Base-by-base conservation (phyloP, 2,888 invertebrate species). In the Pseudococcus longispinus region DNA sequence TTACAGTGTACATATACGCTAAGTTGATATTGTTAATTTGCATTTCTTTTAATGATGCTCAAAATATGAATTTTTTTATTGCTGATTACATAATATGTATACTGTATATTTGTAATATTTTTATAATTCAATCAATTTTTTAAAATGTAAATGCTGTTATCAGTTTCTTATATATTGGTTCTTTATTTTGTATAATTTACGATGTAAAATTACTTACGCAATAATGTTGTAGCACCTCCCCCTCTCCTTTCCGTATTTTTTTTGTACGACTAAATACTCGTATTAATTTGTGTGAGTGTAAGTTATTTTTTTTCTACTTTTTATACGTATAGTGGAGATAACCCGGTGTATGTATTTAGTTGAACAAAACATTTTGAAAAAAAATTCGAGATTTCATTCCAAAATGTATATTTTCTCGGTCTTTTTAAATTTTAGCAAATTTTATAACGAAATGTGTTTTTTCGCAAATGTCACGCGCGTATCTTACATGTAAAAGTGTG, bases 21-120 rank as follows among this genome's bases (percentile, higher is more conserved):
- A 51, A 80, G 86, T 74, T 42, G 37, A 86, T 80, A 77, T 86
- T 86, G 86, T 51, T 86, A 46, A 86, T 86, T 86, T 80, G 86
- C 86, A 86, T 77, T 86, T 84, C 55, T 86, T 86, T 80, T 86
- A 80, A 77, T 32, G 86, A 86, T 86, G 86, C 86, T 86, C 86
- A 86, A 86, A 86, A 74, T 74, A 85, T 80, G 55, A 32, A 20
- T 51, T 86, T 85, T 86, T 86, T 51, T 86, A 86, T 86, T 51
- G 86, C 86, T 86, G 77, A 46, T 29, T 74, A 26, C 29, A 23
- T 23, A 23, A 60, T 60, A 70, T 77, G 80, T 86, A 77, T 44
- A 32, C 86, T 80, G 77, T 86, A 86, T 86, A 86, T 86, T 86
- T 86, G 80, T 86, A 85, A 51, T 86, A 77, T 80, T 86, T 86